Conservation (phyloP, 1,140 invertebrate genomes). For the Drosophila nigrodunni region DNA sequence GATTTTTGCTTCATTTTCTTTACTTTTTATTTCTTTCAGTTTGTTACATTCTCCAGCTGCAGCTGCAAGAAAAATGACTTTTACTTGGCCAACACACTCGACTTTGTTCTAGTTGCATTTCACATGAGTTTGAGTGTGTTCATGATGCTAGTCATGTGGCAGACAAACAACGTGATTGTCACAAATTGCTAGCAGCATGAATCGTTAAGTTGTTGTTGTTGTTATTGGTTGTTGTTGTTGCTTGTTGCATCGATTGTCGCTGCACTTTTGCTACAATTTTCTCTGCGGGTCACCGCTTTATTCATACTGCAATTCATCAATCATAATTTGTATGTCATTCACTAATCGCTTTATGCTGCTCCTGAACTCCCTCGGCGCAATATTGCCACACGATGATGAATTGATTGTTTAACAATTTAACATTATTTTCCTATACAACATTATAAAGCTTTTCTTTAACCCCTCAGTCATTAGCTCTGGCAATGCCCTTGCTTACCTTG, state of each 20-base stretch:
- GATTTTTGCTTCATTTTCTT: not conserved
- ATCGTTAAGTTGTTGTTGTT: constrained; percentile 47
- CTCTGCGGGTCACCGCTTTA: constrained; percentile 65
- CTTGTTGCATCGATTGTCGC: constrained; percentile 32
- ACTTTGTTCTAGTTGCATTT: constrained; percentile 57
- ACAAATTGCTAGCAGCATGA: constrained; percentile 65
- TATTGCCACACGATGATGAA: constrained; percentile 72
- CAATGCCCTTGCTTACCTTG: constrained; percentile 1
- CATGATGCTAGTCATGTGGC: constrained; percentile 16
- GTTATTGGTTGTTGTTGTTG: constrained; percentile 36
- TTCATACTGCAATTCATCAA: constrained; percentile 68
- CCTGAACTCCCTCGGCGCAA: constrained; percentile 48
- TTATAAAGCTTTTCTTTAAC: constrained; percentile 3
- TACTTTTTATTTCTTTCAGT: not conserved
- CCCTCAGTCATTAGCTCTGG: constrained; percentile 14
- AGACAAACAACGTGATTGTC: constrained; percentile 70
- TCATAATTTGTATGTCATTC: constrained; percentile 79
- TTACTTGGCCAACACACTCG: constrained; percentile 54
- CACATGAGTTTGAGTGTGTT: not conserved
- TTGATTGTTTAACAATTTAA: constrained; percentile 53
- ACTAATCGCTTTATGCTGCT: constrained; percentile 71
- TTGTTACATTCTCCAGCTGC: constrained; percentile 2
- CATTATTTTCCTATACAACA: constrained; percentile 26
- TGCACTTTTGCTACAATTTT: constrained; percentile 79
- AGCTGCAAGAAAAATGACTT: constrained; percentile 47